phyloP scores from a whole-genome alignment of 1,140 invertebrate species.

The Tachypleus tridentatus region DNA sequence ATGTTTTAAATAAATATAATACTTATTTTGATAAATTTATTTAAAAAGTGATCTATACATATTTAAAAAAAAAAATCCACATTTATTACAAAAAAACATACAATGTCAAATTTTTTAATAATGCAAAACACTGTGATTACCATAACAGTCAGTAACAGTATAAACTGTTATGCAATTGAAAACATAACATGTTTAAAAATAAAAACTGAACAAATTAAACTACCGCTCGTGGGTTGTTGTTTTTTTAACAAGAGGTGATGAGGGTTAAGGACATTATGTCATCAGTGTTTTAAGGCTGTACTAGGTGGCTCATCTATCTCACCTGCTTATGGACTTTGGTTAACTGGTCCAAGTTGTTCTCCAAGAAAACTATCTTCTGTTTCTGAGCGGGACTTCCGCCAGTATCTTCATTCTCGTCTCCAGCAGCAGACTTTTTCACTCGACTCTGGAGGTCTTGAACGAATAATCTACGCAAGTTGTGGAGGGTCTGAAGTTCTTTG shows the following conservation, averaged over 20 bases:
- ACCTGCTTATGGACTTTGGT: constrained; percentile 73
- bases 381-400: constrained; percentile 93
- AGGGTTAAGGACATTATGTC: constrained; percentile 21
- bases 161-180: too few relatives aligned
- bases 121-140: too few relatives aligned
- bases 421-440: constrained; percentile 36
- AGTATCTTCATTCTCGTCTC: constrained; percentile 72
- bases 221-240: background rate
- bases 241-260: background rate
- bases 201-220: background rate
- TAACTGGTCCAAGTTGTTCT: constrained; percentile 97
- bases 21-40: too few relatives aligned
- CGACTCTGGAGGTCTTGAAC: constrained; percentile 90
- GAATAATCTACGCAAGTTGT: constrained; percentile 94
- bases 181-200: background rate
- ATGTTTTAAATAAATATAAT: too few relatives aligned
- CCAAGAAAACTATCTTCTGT: constrained; percentile 98
- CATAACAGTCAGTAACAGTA: too few relatives aligned
- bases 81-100: too few relatives aligned
- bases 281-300: too few relatives aligned
- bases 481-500: constrained; percentile 94
- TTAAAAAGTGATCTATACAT: too few relatives aligned
- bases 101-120: too few relatives aligned
- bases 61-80: too few relatives aligned
- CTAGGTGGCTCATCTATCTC: background rate